These are phyloP conservation scores for Adelphocoris suturalis DNA, from an alignment of 2,888 invertebrate genomes.

Conservation along the genomic window DNA sequence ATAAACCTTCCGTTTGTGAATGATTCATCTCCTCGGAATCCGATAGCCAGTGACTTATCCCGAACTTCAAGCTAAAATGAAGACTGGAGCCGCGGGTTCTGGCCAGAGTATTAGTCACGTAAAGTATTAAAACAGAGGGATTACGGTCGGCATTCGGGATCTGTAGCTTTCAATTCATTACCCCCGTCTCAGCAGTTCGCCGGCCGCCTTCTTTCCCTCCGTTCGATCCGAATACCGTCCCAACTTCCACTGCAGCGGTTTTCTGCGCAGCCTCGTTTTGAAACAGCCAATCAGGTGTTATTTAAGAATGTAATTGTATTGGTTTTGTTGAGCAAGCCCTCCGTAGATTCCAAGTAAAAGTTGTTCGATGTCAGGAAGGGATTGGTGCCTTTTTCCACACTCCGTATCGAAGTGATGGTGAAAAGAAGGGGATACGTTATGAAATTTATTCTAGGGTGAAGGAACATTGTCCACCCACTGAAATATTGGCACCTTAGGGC, in stretches of 20 bases:
- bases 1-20: neutral
- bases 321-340: slow-evolving; percentile 27
- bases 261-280: slow-evolving; percentile 36
- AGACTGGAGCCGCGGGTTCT: neutral
- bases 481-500: too few relatives aligned
- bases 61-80: slow-evolving; percentile 2
- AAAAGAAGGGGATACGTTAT: neutral
- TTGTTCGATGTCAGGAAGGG: neutral
- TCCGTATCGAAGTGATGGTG: neutral
- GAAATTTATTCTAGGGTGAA: too few relatives aligned
- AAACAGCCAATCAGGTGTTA: slow-evolving; percentile 30
- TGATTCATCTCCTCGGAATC: neutral
- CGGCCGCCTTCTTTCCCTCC: neutral
- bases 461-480: too few relatives aligned
- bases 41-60: neutral
- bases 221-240: slow-evolving; percentile 30
- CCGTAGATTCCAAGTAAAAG: slow-evolving; percentile 22
- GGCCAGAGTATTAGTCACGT: slow-evolving; percentile 63
- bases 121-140: slow-evolving; percentile 66
- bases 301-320: slow-evolving; percentile 38
- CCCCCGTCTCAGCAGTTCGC: slow-evolving; percentile 12
- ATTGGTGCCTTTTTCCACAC: neutral
- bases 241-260: neutral
- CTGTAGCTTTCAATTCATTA: slow-evolving; percentile 67
- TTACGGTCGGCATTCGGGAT: slow-evolving; percentile 47